Base-by-base conservation (phyloP, 2,113 vertebrate genomes). In the Corvus hawaiiensis region DNA sequence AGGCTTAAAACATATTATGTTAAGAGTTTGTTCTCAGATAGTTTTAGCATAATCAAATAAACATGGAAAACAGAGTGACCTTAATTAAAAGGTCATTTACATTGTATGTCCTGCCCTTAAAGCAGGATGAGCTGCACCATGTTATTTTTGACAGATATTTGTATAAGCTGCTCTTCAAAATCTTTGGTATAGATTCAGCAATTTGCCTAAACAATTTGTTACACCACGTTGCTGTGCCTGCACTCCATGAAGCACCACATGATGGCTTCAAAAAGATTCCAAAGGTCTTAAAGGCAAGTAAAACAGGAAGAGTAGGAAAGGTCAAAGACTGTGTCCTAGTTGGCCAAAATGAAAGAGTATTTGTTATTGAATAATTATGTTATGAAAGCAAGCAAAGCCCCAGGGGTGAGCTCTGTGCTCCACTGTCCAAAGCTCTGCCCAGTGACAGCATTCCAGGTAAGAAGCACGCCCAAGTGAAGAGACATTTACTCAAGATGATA, bases 71-170 rank as follows among this genome's bases (percentile, higher is more conserved):
- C 35, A 69, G 26, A 9, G 24, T 16, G 35, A 90, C 68, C 64
- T 92, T 74, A 90, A 95, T 93, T 90, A 89, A 93, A 93, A 93
- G 64, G 93, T 51, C 86, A 90, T 86, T 94, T 63, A 67, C 52
- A 67, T 87, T 84, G 12, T 55, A 51, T 32, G 39, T 48, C 37
- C 73, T 67, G 63, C 21, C 75, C 55, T 74, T 76, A 74, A 39
- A 94, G 55, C 61, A 63, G 18, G 18, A 76, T 1, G 12, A 93
- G 59, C 37, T 88, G 72, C 59, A 44, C 6, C 15, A 0, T 32
- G 73, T 46, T 92, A 43, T 75, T 95, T 89, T 59, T 93, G 89
- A 87, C 68, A 95, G 73, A n/a, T 75, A 78, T 56, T 94, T 92
- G 61, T 85, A n/a, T 18, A 81, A 84, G 22, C 52, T 90, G 68